Evolutionary conservation across 2,888 invertebrate species (phyloP), one percentile per base, ranked within the genome.

Genomic region (Protodeltote pygarga): DNA sequence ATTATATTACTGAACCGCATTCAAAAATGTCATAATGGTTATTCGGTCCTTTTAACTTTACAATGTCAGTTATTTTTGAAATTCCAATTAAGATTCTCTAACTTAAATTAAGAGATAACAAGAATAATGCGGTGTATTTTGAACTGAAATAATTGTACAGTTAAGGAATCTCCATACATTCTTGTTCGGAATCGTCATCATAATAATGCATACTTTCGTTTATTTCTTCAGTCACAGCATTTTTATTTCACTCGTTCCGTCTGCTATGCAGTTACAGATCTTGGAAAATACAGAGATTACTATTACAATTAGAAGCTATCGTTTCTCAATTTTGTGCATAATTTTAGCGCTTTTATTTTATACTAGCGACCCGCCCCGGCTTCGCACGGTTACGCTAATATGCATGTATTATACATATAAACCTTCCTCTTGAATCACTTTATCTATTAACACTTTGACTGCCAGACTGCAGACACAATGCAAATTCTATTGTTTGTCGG

Each of bases 141-240:
- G 15, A 27, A 50, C 37, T 31, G 21, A 63, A 54, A 44, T 46
- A 41, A 42, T 62, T 40, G 11, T 48, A 51, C 29, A 35, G 19
- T 33, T 37, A 51, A 65, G 41, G 57, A 61, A 60, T 69, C 77
- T 79, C 77, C 35, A 67, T 54, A 50, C 72, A 64, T 79, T 77
- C 65, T 67, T 65, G 71, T 86, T 73, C 73, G 53, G 77, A 83
- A 80, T 83, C 81, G 83, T 89, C 87, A 89, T 89, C 86, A 88
- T 83, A 87, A 88, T 89, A 90, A 89, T 89, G 89, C 87, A 88
- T 89, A 87, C 88, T 88, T 88, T 88, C 83, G 82, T 89, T 89
- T 89, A 89, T 89, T 87, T 87, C 82, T 85, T 83, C 79, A 79
- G 83, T 79, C 82, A 80, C 76, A 71, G 79, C 79, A 75, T 87